Conservation (phyloP, 2,888 invertebrate species). For the Lasioglossum morio region DNA sequence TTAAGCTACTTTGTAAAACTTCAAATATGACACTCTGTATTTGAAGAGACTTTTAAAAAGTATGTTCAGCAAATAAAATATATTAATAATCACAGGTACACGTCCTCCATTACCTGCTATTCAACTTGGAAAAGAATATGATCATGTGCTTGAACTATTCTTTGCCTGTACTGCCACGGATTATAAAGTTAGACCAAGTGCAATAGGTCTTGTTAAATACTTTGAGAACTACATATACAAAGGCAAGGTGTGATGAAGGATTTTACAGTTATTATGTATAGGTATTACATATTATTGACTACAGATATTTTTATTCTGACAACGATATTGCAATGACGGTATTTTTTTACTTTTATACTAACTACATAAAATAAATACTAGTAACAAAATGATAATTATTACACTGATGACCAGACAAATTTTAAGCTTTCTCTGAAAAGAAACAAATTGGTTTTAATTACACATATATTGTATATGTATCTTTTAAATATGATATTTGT, state of each 20-base stretch:
- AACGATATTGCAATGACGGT: constrained; percentile 22
- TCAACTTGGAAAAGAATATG: constrained; percentile 87
- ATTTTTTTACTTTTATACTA: constrained; percentile 47
- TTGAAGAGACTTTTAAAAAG: background rate
- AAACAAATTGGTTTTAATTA: constrained; percentile 19
- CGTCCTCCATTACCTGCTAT: constrained; percentile 90
- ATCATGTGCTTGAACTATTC: constrained; percentile 89
- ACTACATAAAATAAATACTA: constrained; percentile 75
- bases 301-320: constrained; percentile 31
- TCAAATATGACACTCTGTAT: background rate
- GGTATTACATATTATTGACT: background rate
- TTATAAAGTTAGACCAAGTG: constrained; percentile 87
- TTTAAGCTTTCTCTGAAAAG: constrained; percentile 85
- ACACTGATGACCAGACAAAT: constrained; percentile 77
- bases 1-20: background rate
- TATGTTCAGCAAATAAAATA: constrained; percentile 13
- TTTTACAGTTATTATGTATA: background rate
- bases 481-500: background rate
- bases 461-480: background rate
- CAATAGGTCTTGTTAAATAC: constrained; percentile 85
- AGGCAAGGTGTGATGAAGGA: constrained; percentile 35
- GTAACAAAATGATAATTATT: constrained; percentile 79
- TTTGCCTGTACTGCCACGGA: constrained; percentile 89
- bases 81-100: constrained; percentile 86
- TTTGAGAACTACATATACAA: constrained; percentile 81